Percentiles rank a stretch among this genome's conserved stretches.
Evolutionary conservation across 1,140 invertebrate species (phyloP).

Genomic region (Drosophila ficusphila): DNA sequence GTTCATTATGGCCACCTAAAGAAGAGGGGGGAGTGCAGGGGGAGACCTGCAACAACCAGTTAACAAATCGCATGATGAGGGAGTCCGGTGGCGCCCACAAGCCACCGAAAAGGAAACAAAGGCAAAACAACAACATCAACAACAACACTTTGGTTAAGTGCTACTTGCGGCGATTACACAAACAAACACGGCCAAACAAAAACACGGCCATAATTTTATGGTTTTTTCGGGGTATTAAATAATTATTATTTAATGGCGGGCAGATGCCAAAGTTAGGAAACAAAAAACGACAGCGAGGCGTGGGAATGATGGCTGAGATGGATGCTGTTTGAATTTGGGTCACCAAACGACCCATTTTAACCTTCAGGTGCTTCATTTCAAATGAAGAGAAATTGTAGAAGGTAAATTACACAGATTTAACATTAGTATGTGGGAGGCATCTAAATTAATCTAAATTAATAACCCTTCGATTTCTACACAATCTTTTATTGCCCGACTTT

Average conservation of each 20-base stretch:
- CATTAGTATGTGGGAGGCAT: no score
- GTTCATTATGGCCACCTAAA: slow-evolving; percentile 68
- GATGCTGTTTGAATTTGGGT: slow-evolving; percentile 13
- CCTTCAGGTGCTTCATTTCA: not conserved
- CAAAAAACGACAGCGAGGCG: not conserved
- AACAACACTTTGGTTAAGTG: slow-evolving; percentile 56
- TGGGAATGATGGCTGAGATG: slow-evolving; percentile 1
- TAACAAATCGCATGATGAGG: slow-evolving; percentile 35
- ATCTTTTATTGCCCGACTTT: not conserved
- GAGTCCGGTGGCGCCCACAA: slow-evolving; percentile 41
- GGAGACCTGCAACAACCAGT: slow-evolving; percentile 43
- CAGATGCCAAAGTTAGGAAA: slow-evolving; percentile 43
- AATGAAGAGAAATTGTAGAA: not conserved
- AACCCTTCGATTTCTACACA: not conserved
- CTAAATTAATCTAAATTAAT: no score
- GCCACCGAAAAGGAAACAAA: slow-evolving; percentile 35
- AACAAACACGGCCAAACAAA: slow-evolving; percentile 25
- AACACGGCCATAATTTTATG: slow-evolving; percentile 12
- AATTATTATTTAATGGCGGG: slow-evolving; percentile 73
- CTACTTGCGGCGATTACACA: slow-evolving; percentile 73
- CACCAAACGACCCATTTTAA: slow-evolving; percentile 16
- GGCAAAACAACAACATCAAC: slow-evolving; percentile 30
- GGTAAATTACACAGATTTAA: not conserved
- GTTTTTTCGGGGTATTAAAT: slow-evolving; percentile 57
- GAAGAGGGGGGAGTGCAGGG: no score